phyloP scores from a whole-genome alignment of 1,140 invertebrate species.

The Sweltsa coloradensis region DNA sequence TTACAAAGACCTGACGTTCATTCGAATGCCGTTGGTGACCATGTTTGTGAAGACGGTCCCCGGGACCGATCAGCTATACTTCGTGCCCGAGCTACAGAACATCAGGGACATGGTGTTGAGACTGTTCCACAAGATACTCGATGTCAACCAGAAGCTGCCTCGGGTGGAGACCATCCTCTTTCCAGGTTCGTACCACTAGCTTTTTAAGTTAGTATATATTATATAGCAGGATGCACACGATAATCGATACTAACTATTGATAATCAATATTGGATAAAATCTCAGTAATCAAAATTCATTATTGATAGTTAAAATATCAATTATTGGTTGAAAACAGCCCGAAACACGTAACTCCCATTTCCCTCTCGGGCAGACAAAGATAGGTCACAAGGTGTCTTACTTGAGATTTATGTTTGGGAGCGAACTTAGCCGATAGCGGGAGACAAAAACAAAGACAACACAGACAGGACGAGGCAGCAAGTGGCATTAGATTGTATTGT shows the following conservation, averaged over 20 bases:
- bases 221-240: background rate
- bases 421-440: too few relatives aligned
- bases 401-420: too few relatives aligned
- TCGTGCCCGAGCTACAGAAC: conserved; percentile 45
- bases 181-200: conserved; percentile 35
- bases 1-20: conserved; percentile 54
- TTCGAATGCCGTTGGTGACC: conserved; percentile 48
- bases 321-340: too few relatives aligned
- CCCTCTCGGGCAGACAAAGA: too few relatives aligned
- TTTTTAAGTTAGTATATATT: background rate
- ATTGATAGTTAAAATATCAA: too few relatives aligned
- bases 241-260: background rate
- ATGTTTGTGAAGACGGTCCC: conserved; percentile 40
- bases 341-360: background rate
- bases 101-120: conserved; percentile 37
- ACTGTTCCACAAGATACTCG: conserved; percentile 51
- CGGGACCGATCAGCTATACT: conserved; percentile 33
- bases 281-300: too few relatives aligned
- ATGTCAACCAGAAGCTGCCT: conserved; percentile 49
- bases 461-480: too few relatives aligned
- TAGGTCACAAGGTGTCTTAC: too few relatives aligned
- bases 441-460: too few relatives aligned
- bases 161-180: conserved; percentile 68
- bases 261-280: too few relatives aligned
- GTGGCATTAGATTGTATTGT: too few relatives aligned